These are phyloP conservation scores for Littorina saxatilis DNA, from an alignment of 1,140 invertebrate genomes.

Conservation along the genomic window DNA sequence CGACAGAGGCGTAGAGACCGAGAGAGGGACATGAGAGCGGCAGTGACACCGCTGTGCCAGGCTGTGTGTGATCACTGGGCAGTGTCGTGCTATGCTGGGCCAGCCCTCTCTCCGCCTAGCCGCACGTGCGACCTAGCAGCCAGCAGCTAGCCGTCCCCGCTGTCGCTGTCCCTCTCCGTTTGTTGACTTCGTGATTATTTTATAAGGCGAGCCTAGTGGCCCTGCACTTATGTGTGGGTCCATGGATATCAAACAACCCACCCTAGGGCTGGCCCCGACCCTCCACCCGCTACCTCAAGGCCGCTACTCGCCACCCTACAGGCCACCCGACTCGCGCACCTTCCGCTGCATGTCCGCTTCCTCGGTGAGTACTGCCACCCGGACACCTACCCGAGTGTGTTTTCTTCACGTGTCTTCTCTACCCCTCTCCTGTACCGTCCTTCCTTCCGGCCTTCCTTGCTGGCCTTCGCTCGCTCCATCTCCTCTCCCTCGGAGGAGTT, in stretches of 20 bases:
- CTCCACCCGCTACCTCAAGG: slow-evolving; percentile 58
- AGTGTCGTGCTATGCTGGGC: too few relatives aligned
- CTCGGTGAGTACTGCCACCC: slow-evolving; percentile 65
- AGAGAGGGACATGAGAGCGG: too few relatives aligned
- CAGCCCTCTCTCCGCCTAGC: too few relatives aligned
- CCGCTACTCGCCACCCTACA: slow-evolving; percentile 65
- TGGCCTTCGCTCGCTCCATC: not conserved
- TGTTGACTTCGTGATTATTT: slow-evolving; percentile 38
- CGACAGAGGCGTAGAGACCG: too few relatives aligned
- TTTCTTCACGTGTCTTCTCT: too few relatives aligned
- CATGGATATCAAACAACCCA: slow-evolving; percentile 48
- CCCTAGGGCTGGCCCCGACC: slow-evolving; percentile 54
- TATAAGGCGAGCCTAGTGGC: slow-evolving; percentile 27
- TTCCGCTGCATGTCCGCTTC: slow-evolving; percentile 59
- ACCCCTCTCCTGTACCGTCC: too few relatives aligned
- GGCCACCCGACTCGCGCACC: slow-evolving; percentile 62
- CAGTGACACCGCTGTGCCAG: too few relatives aligned
- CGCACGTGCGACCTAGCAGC: too few relatives aligned
- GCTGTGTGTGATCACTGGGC: too few relatives aligned
- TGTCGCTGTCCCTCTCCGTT: not conserved
- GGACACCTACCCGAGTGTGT: too few relatives aligned
- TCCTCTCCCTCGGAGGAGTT: not conserved
- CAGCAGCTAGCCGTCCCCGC: not conserved
- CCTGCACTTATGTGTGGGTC: slow-evolving; percentile 34
- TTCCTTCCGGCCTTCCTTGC: not conserved